phyloP scores from a whole-genome alignment of 2,797 vertebrate genomes.

The Thalassophryne amazonica region DNA sequence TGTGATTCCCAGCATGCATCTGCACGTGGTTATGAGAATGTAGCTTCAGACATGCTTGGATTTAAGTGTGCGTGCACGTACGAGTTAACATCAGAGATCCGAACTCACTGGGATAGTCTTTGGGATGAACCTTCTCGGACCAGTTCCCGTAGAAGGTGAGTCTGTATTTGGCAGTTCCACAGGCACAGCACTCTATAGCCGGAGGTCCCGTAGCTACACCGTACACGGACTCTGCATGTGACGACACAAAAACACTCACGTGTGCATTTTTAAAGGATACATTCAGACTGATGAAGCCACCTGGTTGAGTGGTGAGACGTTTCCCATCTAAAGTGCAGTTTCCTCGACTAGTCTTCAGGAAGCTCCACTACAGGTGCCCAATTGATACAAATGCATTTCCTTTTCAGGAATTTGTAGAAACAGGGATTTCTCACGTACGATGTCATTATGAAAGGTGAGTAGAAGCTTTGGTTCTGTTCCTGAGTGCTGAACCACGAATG shows the following conservation, averaged over 20 bases:
- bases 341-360: too few relatives aligned
- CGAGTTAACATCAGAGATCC: background rate
- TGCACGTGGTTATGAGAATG: background rate
- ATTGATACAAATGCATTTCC: too few relatives aligned
- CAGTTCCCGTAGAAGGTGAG: conserved; percentile 96
- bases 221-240: conserved; percentile 74
- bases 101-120: conserved; percentile 95
- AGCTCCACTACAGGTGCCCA: too few relatives aligned
- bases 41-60: too few relatives aligned
- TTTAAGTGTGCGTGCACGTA: background rate
- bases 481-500: conserved; percentile 87
- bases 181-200: conserved; percentile 90
- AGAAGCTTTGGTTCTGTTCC: too few relatives aligned
- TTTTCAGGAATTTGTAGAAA: too few relatives aligned
- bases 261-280: background rate
- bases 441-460: too few relatives aligned
- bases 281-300: too few relatives aligned
- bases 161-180: conserved; percentile 96
- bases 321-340: too few relatives aligned
- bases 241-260: background rate
- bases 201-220: conserved; percentile 82
- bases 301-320: too few relatives aligned
- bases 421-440: too few relatives aligned
- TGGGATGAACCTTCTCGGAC: conserved; percentile 95
- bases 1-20: too few relatives aligned